These are phyloP conservation scores for Neolamprologus cancellatus DNA, from an alignment of 2,113 vertebrate genomes.

Conservation along the genomic window DNA sequence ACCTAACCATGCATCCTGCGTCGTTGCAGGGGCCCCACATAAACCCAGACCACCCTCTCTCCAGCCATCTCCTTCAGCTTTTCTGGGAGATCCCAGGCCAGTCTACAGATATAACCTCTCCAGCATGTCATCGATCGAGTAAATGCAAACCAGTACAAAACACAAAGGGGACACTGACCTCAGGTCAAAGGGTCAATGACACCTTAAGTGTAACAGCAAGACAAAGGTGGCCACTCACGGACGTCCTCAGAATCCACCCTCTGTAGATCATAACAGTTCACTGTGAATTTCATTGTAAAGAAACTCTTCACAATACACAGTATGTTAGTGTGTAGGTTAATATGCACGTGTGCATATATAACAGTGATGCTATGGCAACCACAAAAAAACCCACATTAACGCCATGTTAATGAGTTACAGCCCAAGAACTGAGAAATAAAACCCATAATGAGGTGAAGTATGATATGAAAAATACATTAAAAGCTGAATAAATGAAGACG, in stretches of 20 bases:
- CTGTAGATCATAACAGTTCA: background rate
- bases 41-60: background rate
- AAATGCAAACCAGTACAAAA: background rate
- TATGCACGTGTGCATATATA: background rate
- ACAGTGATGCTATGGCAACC: background rate
- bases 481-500: slow-evolving; percentile 36
- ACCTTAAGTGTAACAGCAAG: background rate
- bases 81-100: background rate
- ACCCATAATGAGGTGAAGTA: slow-evolving; percentile 38
- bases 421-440: slow-evolving; percentile 6
- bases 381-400: background rate
- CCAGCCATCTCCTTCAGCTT: background rate
- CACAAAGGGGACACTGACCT: background rate
- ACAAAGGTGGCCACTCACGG: background rate
- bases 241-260: background rate
- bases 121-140: background rate
- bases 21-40: background rate
- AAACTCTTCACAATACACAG: background rate
- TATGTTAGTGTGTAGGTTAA: background rate
- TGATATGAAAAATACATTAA: slow-evolving; percentile 56
- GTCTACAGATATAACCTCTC: background rate
- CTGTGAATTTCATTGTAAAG: background rate
- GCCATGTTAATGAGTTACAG: background rate
- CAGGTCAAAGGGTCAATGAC: background rate
- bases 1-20: background rate